Evolutionary conservation across 1,140 invertebrate species (phyloP).

Genomic region (Sarcophaga peregrina): DNA sequence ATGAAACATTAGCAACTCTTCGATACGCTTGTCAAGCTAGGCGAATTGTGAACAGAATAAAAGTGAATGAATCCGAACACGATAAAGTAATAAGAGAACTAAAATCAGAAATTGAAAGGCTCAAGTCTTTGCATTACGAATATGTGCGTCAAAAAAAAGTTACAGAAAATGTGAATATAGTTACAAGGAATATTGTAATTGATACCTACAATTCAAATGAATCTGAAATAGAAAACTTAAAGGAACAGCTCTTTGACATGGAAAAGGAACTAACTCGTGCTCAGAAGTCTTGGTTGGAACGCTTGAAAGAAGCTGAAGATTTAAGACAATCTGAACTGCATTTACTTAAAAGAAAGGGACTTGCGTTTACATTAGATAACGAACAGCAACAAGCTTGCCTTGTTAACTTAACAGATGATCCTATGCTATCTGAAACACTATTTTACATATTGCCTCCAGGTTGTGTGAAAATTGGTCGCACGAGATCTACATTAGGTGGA

Average conservation of each 20-base stretch:
- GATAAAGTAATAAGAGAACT: slow-evolving; percentile 86
- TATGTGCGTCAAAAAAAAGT: slow-evolving; percentile 68
- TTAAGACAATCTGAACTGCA: slow-evolving; percentile 71
- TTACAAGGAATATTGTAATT: slow-evolving; percentile 60
- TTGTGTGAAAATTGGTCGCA: slow-evolving; percentile 67
- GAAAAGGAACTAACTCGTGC: slow-evolving; percentile 71
- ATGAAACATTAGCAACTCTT: slow-evolving; percentile 86
- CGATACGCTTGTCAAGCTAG: slow-evolving; percentile 89
- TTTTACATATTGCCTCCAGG: slow-evolving; percentile 73
- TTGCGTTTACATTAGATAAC: slow-evolving; percentile 68
- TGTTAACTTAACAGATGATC: slow-evolving; percentile 77
- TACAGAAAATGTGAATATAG: slow-evolving; percentile 56
- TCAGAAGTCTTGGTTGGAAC: slow-evolving; percentile 71
- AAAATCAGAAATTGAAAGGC: slow-evolving; percentile 79
- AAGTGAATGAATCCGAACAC: slow-evolving; percentile 91
- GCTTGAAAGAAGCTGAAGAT: slow-evolving; percentile 71
- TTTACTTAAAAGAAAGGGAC: slow-evolving; percentile 68
- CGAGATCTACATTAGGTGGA: slow-evolving; percentile 47
- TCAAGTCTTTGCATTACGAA: slow-evolving; percentile 71
- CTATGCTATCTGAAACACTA: slow-evolving; percentile 76
- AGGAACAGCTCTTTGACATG: slow-evolving; percentile 72
- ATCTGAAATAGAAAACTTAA: slow-evolving; percentile 67
- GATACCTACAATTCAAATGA: slow-evolving; percentile 64
- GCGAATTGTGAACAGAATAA: slow-evolving; percentile 93
- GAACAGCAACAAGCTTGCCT: slow-evolving; percentile 69